Percentiles rank a stretch among this genome's conserved stretches.
These are phyloP conservation scores for Colaptes auratus DNA, from an alignment of 2,113 vertebrate species.

Conservation along the genomic window DNA sequence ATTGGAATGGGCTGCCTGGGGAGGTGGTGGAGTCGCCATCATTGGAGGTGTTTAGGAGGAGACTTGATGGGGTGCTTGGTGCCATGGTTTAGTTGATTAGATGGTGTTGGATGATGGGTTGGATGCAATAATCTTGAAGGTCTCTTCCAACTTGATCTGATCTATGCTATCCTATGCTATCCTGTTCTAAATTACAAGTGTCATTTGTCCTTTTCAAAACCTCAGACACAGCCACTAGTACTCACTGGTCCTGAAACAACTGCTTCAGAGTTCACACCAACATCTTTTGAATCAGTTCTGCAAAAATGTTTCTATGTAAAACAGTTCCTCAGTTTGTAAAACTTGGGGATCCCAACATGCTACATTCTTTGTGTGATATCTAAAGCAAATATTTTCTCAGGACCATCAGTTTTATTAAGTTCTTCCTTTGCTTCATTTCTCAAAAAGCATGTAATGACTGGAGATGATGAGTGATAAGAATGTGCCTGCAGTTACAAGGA, in stretches of 20 bases:
- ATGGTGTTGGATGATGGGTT: no score
- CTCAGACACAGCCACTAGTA: fast-evolving
- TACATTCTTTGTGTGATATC: neutral
- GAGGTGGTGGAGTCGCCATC: no score
- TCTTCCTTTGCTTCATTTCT: neutral
- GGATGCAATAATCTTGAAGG: no score
- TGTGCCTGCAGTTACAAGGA: neutral
- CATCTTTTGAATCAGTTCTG: neutral
- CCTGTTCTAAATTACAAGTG: neutral
- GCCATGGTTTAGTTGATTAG: no score
- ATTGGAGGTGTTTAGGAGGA: no score
- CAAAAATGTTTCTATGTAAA: neutral
- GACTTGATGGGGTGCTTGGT: no score
- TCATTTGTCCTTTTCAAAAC: neutral
- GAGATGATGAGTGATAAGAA: neutral
- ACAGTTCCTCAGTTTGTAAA: neutral
- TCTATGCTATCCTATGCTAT: no score
- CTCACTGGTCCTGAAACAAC: neutral
- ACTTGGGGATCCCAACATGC: neutral
- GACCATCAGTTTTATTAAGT: neutral
- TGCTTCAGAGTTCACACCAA: neutral
- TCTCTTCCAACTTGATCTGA: no score
- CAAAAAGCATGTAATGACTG: neutral
- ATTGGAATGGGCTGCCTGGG: no score
- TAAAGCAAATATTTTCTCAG: neutral